Percentiles rank a stretch among this genome's conserved stretches.
These are phyloP conservation scores for Anoncus sp. DNA, from an alignment of 2,888 invertebrate species.

Conservation along the genomic window DNA sequence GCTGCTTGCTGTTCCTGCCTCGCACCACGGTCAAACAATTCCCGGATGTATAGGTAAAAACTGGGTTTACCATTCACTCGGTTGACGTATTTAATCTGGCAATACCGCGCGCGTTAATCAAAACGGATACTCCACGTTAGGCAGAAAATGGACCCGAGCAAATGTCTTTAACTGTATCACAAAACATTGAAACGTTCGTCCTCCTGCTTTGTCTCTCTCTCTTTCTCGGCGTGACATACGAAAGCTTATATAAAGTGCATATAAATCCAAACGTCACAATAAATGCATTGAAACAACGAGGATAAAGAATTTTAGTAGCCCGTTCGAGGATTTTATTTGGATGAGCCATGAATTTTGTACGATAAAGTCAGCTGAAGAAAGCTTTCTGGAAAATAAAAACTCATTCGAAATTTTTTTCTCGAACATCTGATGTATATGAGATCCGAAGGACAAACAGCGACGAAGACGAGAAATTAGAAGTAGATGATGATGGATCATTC, in stretches of 20 bases:
- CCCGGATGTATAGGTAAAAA: conserved; percentile 28
- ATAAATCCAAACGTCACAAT: neutral
- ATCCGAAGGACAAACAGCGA: no score
- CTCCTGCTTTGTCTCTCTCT: conserved; percentile 4
- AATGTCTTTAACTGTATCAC: conserved; percentile 21
- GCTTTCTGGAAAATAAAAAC: no score
- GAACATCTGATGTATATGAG: no score
- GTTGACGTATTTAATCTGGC: conserved; percentile 56
- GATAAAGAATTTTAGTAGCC: neutral
- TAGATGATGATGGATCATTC: no score
- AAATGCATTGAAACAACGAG: neutral
- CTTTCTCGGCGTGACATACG: neutral
- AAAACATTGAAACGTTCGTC: conserved; percentile 2
- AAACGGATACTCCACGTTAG: conserved; percentile 28
- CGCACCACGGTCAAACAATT: conserved; percentile 15
- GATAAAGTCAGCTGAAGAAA: no score
- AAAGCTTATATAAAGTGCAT: neutral
- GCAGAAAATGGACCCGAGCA: neutral
- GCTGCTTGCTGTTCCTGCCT: conserved; percentile 19
- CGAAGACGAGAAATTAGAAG: neutral
- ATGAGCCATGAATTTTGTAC: no score
- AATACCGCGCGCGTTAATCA: conserved; percentile 29
- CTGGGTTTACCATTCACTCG: conserved; percentile 32
- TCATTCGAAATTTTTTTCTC: neutral
- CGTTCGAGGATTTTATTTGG: no score